phyloP scores from a whole-genome alignment of 2,113 vertebrate species.

The Myxocyprinus asiaticus region DNA sequence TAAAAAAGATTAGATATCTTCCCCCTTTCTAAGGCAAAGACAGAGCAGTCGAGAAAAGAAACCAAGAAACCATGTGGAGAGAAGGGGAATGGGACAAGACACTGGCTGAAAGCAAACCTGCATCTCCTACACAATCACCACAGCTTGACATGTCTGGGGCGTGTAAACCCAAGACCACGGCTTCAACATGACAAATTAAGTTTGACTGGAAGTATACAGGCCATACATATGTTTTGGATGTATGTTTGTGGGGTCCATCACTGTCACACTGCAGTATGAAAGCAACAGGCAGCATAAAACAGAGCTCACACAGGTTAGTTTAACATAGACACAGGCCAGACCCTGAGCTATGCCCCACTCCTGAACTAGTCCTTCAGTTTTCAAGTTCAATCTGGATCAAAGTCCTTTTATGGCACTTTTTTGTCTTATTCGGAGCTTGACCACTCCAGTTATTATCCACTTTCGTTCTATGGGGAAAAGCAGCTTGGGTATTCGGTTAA shows the following conservation, averaged over 20 bases:
- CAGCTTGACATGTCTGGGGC: background rate
- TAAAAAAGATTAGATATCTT: slow-evolving; percentile 9
- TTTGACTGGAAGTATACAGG: background rate
- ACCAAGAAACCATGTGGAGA: too few species aligned
- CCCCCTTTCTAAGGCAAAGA: background rate
- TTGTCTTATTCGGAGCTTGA: too few species aligned
- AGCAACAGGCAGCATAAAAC: slow-evolving; percentile 6
- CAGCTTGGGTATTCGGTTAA: too few species aligned
- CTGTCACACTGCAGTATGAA: slow-evolving; percentile 3
- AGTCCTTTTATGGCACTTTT: too few species aligned
- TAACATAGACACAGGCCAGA: background rate
- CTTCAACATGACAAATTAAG: background rate
- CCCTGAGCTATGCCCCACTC: background rate
- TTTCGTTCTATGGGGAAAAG: too few species aligned
- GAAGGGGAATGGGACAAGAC: too few species aligned
- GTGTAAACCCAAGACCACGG: background rate
- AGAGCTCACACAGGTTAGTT: slow-evolving; percentile 22
- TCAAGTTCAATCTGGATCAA: too few species aligned
- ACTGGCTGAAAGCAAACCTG: background rate
- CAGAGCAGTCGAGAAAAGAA: too few species aligned
- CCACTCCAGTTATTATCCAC: too few species aligned
- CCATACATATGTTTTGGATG: background rate
- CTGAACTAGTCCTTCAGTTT: too few species aligned
- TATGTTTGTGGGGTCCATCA: background rate
- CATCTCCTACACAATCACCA: background rate